Percentiles rank a stretch among this genome's conserved stretches.
These are phyloP conservation scores for Blastomussa wellsi DNA, from an alignment of 92 coral and sea anemone species.

Conservation along the genomic window DNA sequence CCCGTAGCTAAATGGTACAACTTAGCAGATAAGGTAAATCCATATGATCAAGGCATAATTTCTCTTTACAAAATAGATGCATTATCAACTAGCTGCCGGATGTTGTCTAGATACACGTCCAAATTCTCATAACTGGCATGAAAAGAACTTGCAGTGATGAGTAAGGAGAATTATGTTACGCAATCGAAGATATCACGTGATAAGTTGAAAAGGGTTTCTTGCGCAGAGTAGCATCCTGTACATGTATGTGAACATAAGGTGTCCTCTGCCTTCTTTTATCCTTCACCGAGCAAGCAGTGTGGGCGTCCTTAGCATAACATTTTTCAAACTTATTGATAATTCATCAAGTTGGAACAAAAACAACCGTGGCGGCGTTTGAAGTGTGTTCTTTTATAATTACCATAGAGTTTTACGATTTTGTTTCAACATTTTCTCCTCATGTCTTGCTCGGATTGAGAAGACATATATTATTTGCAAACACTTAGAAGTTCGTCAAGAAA, in stretches of 20 bases:
- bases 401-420: too few relatives aligned
- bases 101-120: neutral
- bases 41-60: neutral
- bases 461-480: too few relatives aligned
- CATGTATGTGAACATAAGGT: neutral
- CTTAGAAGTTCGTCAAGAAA: too few relatives aligned
- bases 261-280: too few relatives aligned
- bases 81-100: neutral
- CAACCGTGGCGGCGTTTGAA: too few relatives aligned
- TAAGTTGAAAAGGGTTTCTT: neutral
- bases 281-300: too few relatives aligned
- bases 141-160: neutral
- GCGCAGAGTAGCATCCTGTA: neutral
- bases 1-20: constrained; percentile 68
- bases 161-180: neutral
- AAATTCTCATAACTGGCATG: neutral
- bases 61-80: neutral
- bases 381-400: too few relatives aligned
- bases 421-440: too few relatives aligned
- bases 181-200: neutral
- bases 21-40: constrained; percentile 57
- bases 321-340: too few relatives aligned
- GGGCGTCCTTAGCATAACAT: too few relatives aligned
- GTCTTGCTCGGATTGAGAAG: too few relatives aligned
- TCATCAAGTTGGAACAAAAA: too few relatives aligned